phyloP scores from a whole-genome alignment of 2,113 vertebrate genomes.

The Poeciliopsis retropinna region DNA sequence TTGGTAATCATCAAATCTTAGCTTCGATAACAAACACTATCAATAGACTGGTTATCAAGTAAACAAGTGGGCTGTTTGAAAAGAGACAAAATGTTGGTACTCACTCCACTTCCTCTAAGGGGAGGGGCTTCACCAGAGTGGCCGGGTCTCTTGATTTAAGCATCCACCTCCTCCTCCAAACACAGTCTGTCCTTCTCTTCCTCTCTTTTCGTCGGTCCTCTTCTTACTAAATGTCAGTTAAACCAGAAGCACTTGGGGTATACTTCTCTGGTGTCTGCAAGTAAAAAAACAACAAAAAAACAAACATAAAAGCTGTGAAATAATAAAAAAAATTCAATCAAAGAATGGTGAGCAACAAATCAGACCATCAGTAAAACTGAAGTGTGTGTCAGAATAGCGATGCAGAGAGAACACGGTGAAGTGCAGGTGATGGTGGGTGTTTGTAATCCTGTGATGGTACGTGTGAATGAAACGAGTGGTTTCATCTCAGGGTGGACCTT shows the following conservation, averaged over 20 bases:
- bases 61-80: not conserved
- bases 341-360: not conserved
- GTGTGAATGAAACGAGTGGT: conserved; percentile 15
- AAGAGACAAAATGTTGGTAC: conserved; percentile 31
- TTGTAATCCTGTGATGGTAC: conserved; percentile 14
- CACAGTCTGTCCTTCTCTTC: conserved; percentile 2
- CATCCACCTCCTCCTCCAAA: conserved; percentile 50
- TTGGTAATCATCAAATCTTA: too few relatives aligned
- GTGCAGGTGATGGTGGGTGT: conserved; percentile 21
- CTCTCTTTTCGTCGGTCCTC: not conserved
- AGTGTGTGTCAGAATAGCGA: conserved; percentile 3
- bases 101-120: conserved; percentile 68
- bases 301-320: conserved; percentile 12
- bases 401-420: conserved; percentile 9
- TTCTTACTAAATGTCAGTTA: conserved; percentile 31
- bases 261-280: conserved; percentile 53
- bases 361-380: not conserved
- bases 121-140: conserved; percentile 49
- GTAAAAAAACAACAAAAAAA: conserved; percentile 32
- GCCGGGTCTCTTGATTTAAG: conserved; percentile 31
- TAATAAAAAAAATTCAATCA: not conserved
- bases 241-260: conserved; percentile 68
- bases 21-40: not conserved
- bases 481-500: conserved; percentile 43
- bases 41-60: not conserved